These are phyloP conservation scores for Calyptomena viridis DNA, from an alignment of 2,113 vertebrate species.

Conservation along the genomic window DNA sequence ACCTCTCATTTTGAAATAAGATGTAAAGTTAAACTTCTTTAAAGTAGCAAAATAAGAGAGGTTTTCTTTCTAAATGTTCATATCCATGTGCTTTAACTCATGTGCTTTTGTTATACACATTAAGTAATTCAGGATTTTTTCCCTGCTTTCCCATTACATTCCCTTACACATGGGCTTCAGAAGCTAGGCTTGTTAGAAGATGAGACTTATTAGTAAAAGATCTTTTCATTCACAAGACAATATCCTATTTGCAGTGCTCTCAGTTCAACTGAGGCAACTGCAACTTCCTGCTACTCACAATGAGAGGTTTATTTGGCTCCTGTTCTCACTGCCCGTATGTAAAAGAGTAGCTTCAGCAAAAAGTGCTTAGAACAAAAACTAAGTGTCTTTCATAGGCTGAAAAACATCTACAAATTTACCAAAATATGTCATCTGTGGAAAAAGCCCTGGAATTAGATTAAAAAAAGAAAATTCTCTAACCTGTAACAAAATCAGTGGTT, in stretches of 20 bases:
- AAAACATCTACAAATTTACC: background rate
- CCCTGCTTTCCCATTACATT: background rate
- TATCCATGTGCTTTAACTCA: background rate
- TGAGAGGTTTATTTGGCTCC: background rate
- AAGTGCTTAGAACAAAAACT: background rate
- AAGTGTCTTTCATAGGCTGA: background rate
- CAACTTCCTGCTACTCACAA: background rate
- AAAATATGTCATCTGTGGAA: background rate
- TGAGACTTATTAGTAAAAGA: background rate
- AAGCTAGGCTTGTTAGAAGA: background rate
- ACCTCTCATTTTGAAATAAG: background rate
- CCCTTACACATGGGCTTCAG: background rate
- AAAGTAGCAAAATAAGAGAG: background rate
- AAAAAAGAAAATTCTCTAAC: background rate
- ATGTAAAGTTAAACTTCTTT: background rate
- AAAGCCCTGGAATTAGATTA: background rate
- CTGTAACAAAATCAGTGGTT: background rate
- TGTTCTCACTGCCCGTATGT: background rate
- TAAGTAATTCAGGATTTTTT: background rate
- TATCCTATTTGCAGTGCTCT: background rate
- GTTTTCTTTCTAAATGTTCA: background rate
- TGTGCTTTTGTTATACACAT: background rate
- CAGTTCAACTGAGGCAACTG: background rate
- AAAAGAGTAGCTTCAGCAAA: background rate
- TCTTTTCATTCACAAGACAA: background rate